Base-by-base conservation (phyloP, 2,888 invertebrate species). In the Pristionchus entomophagus region DNA sequence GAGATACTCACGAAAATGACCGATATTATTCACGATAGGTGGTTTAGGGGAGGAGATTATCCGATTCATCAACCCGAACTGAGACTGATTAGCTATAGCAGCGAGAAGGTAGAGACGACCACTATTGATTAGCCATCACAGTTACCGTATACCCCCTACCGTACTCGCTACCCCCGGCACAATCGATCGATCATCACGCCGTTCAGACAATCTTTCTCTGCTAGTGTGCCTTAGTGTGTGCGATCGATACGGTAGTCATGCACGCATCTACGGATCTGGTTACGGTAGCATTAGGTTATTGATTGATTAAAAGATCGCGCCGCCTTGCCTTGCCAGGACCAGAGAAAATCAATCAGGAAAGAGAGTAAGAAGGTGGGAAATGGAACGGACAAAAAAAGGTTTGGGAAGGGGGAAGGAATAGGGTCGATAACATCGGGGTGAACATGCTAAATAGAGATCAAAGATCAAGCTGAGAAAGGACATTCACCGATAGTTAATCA, bases 21-120 rank as follows among this genome's bases (percentile, higher is more conserved):
- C n/a, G n/a, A n/a, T n/a, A n/a, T 73, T 73, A 73, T 73, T 73
- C 41, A 73, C 73, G 41, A 45, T 73, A 45, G 73, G 73, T 73
- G 73, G 73, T 73, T 73, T 73, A 38, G 73, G 12, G 22, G 10
- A 10, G 22, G 45, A 73, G 22, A 69, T 69, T 69, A 73, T 73
- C 38, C 35, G 32, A 35, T n/a, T 73, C 73, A 73, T 73, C 6
- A n/a, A 73, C 38, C 73, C 73, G 41, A 73, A 73, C 65, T 65
- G 35, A 65, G 62, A 69, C 14, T 73, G 73, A 73, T 73, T 73
- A 73, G 73, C 73, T 73, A 73, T 73, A 73, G 73, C 41, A 45
- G 19, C 41, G 45, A 19, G 56, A n/a, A 14, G 22, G 41, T n/a
- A n/a, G 38, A n/a, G 41, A 41, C 73, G 26, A 73, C 26, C 73